Evolutionary conservation across 2,113 vertebrate genomes (phyloP).

Genomic region (Halichoeres trimaculatus): DNA sequence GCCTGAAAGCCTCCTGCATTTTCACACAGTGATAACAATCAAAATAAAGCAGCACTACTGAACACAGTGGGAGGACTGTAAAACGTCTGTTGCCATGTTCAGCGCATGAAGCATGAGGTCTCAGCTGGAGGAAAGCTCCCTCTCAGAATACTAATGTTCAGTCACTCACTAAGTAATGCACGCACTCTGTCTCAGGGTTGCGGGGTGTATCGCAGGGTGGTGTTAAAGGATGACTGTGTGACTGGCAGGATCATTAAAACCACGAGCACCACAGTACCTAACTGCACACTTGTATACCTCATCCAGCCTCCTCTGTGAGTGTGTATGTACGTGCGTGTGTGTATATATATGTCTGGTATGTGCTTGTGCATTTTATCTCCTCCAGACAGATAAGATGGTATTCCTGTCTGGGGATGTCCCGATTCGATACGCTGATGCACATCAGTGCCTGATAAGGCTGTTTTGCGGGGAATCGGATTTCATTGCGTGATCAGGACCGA

Average conservation of each 20-base stretch:
- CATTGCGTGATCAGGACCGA: too few relatives aligned
- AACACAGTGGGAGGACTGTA: conserved; percentile 36
- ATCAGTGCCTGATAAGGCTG: too few relatives aligned
- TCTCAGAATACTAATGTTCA: conserved; percentile 17
- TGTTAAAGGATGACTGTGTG: conserved; percentile 31
- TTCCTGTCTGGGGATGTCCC: background rate
- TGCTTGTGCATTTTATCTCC: conserved; percentile 38
- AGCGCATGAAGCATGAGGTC: background rate
- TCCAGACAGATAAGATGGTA: background rate
- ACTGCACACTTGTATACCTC: conserved; percentile 42
- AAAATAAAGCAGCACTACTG: conserved; percentile 21
- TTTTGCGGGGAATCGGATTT: too few relatives aligned
- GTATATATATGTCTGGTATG: conserved; percentile 16
- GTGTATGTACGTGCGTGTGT: background rate
- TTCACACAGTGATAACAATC: conserved; percentile 35
- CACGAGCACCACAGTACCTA: conserved; percentile 43
- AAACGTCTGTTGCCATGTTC: conserved; percentile 14
- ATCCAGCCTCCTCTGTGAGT: conserved; percentile 29
- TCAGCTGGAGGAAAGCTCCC: background rate
- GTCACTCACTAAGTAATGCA: background rate
- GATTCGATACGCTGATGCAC: too few relatives aligned
- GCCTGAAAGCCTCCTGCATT: conserved; percentile 4
- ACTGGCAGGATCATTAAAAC: conserved; percentile 64
- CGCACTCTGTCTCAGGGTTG: background rate
- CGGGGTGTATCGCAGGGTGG: background rate